Evolutionary conservation across 2,113 vertebrate genomes (phyloP).

Genomic region (Dascyllus trimaculatus): DNA sequence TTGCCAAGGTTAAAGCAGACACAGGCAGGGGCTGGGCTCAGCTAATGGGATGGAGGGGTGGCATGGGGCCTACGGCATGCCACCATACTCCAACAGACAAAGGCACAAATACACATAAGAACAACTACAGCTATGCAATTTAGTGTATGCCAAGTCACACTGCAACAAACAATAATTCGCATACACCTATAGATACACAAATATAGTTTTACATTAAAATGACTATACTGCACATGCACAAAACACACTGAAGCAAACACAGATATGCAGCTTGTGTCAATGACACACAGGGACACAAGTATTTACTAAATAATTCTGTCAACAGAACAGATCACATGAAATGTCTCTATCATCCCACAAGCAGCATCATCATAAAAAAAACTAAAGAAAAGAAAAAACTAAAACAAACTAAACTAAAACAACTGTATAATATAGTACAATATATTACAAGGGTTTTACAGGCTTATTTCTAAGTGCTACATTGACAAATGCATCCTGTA

Average conservation of each 20-base stretch:
- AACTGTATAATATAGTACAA: too few species aligned
- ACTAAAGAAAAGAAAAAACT: not conserved
- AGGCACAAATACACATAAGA: constrained; percentile 20
- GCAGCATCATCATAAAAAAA: not conserved
- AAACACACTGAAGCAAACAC: not conserved
- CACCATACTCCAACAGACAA: constrained; percentile 49
- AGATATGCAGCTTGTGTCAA: not conserved
- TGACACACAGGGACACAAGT: not conserved
- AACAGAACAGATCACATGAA: constrained; percentile 29
- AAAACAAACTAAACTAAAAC: too few species aligned
- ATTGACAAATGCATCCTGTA: not conserved
- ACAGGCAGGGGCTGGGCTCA: constrained; percentile 85
- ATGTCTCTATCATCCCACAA: not conserved
- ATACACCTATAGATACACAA: not conserved
- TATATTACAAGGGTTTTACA: not conserved
- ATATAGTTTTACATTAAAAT: not conserved
- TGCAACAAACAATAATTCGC: constrained; percentile 13
- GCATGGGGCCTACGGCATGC: constrained; percentile 68
- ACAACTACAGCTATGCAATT: not conserved
- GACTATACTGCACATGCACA: not conserved
- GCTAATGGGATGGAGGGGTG: constrained; percentile 91
- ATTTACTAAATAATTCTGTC: not conserved
- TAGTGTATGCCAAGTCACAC: not conserved
- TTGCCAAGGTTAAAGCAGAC: constrained; percentile 99
- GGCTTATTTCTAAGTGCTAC: not conserved